Base-by-base conservation (phyloP, 2,113 vertebrate genomes). In the Eublepharis macularius region DNA sequence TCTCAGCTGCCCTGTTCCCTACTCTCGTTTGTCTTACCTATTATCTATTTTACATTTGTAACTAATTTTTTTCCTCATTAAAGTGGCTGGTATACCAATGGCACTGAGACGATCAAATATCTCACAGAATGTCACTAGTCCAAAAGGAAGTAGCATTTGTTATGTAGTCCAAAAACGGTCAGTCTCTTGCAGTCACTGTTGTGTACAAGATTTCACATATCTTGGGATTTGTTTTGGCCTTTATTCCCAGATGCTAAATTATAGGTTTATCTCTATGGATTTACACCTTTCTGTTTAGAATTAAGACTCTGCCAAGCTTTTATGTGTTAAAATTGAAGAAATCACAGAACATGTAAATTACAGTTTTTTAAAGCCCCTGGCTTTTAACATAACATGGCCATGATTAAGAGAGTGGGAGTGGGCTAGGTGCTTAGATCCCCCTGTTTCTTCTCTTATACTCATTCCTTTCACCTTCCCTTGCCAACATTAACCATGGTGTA, bases 221-320 rank as follows among this genome's bases (percentile, higher is more conserved):
- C 24, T 1, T 80, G 47, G 88, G 90, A 90, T 34, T 76, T 26
- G 1, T 74, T 91, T 91, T 83, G 92, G 87, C 57, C 76, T 88
- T 89, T 91, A 89, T 94, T 93, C 91, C 85, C 90, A 88, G 83
- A 78, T 89, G 90, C 47, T 91, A 93, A 95, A 94, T 95, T 84
- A 92, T 47, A 75, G 80, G 86, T 84, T 57, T 4, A 32, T 86
- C 79, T 80, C 41, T 26, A 90, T 93, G 66, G 69, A 39, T 78
- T 93, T 91, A 85, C 77, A 91, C 73, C 85, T 29, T 94, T 79
- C 63, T 91, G 70, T 85, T 88, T 47, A 92, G 94, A 95, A 95
- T 84, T 26, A 66, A 17, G 6, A 89, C 83, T 86, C 84, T 94
- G 94, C 89, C 63, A 91, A 83, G 74, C 51, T 88, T 91, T 87